phyloP scores from a whole-genome alignment of 2,113 vertebrate genomes.

The Xenopus tropicalis region UCB_Xtro_10.0 CM004449.2:96327501-96328000 shows the following conservation, averaged over 20 bases:
- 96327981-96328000: slow-evolving; percentile 1
- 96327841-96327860: slow-evolving; percentile 20
- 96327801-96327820: slow-evolving; percentile 18
- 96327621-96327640: slow-evolving; percentile 11
- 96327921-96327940: background rate
- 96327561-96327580: slow-evolving; percentile 16
- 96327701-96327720: slow-evolving; percentile 43
- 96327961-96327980: slow-evolving; percentile 17
- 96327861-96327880: slow-evolving; percentile 20
- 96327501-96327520: slow-evolving; percentile 12
- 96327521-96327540: slow-evolving; percentile 26
- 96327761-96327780: slow-evolving; percentile 39
- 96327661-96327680: slow-evolving; percentile 30
- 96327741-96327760: slow-evolving; percentile 26
- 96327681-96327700: slow-evolving; percentile 34
- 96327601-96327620: slow-evolving; percentile 29
- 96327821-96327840: slow-evolving; percentile 33
- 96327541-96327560: slow-evolving; percentile 7
- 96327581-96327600: slow-evolving; percentile 31
- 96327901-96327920: slow-evolving; percentile 14
- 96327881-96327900: slow-evolving; percentile 22
- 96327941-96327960: slow-evolving; percentile 15
- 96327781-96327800: slow-evolving; percentile 31
- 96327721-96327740: slow-evolving; percentile 29
- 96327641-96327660: slow-evolving; percentile 23